Percentiles rank a stretch among this genome's conserved stretches.
These are phyloP conservation scores for Sisyra terminalis DNA, from an alignment of 2,888 invertebrate species.

Conservation along the genomic window DNA sequence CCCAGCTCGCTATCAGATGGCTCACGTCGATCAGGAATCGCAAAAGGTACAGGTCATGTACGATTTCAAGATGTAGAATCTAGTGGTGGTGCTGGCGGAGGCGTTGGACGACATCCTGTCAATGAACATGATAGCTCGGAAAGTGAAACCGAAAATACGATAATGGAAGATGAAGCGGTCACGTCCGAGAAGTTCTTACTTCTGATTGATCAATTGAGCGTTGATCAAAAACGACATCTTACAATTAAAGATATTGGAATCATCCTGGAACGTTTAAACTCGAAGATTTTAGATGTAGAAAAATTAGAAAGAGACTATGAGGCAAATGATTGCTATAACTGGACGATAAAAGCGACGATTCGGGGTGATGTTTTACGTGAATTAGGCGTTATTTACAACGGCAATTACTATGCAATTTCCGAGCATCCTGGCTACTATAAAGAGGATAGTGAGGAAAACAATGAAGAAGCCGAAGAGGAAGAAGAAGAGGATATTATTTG, in stretches of 20 bases:
- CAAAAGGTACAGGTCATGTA: constrained; percentile 59
- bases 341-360: constrained; percentile 93
- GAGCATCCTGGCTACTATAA: constrained; percentile 90
- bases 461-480: constrained; percentile 73
- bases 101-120: constrained; percentile 27
- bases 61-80: constrained; percentile 70
- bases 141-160: constrained; percentile 85
- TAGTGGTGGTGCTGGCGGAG: constrained; percentile 20
- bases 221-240: constrained; percentile 81
- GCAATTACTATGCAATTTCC: constrained; percentile 88
- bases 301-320: constrained; percentile 81
- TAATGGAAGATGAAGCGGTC: constrained; percentile 79
- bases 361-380: constrained; percentile 81
- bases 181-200: constrained; percentile 85
- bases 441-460: constrained; percentile 71
- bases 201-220: constrained; percentile 82
- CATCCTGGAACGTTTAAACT: constrained; percentile 79
- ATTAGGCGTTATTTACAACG: constrained; percentile 86
- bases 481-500: constrained; percentile 42
- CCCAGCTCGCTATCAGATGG: constrained; percentile 24
- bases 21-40: constrained; percentile 18
- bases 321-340: constrained; percentile 87
- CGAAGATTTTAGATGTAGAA: constrained; percentile 88
- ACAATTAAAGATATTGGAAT: constrained; percentile 92
- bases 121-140: constrained; percentile 81